Base-by-base conservation (phyloP, 2,888 invertebrate species). In the Sthenelais limicola region DNA sequence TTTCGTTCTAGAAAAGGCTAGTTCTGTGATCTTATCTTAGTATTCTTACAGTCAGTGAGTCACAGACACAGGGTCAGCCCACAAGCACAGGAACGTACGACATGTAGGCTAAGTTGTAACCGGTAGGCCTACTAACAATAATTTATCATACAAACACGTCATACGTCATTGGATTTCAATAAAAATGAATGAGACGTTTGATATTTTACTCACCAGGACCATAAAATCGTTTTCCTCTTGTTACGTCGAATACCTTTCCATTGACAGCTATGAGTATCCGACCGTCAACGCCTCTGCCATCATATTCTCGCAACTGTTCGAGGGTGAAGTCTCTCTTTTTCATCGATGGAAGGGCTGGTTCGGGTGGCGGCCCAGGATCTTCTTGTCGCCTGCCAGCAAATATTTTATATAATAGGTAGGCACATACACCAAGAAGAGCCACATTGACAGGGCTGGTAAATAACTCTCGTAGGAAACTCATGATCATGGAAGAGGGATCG, bases 231-330 rank as follows among this genome's bases (percentile, higher is more conserved):
- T 93, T 94, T 74, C 96, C 96, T 85, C 83, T 75, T 51, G 97
- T 97, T 79, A 93, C 96, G 89, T 98, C 98, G 89, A 95, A 98
- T 68, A 98, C 94, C 90, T 92, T 95, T 32, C 97, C 96, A 88
- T 97, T 97, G 69, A 98, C 94, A 9, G 95, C 97, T 52, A 98
- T 92, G 78, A 97, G 90, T 75, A 98, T 93, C 79, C 97, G 90
- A 32, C 95, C 96, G 84, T 97, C 96, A 47, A 81, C 76, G 35
- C 92, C 90, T n/a, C 24, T 62, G 4, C 98, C 98, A 87, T 97
- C 94, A 87, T 92, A 97, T 80, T 92, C 91, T 79, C 92, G 92
- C 78, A 98, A 89, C 88, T 98, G 96, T 80, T 94, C 91, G 51
- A 95, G 90, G 2, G 94, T 95, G 90, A 98, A 95, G 87, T 98